Conservation (phyloP, 2,888 invertebrate species). For the Acheta domesticus region DNA sequence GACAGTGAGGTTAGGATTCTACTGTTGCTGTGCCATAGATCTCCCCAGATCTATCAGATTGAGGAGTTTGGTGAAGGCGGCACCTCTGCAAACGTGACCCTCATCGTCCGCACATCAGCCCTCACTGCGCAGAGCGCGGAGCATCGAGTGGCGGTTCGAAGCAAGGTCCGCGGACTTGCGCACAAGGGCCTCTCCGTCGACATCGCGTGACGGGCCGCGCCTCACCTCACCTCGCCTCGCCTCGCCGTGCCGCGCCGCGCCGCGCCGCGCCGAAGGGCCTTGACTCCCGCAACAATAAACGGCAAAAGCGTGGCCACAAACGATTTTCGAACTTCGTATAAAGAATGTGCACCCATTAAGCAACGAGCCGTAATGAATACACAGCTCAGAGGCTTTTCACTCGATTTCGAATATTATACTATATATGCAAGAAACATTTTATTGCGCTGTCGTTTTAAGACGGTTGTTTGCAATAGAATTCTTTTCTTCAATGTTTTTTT, state of each 20-base stretch:
- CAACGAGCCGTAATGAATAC: too few species aligned
- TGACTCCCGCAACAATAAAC: neutral
- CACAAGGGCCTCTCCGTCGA: neutral
- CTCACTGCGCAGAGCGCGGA: neutral
- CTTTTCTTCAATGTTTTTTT: too few species aligned
- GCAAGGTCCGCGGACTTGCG: neutral
- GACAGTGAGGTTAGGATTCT: neutral
- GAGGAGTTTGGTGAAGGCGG: neutral
- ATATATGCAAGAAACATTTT: too few species aligned
- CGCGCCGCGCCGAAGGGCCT: neutral
- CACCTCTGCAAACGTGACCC: neutral
- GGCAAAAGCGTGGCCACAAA: neutral
- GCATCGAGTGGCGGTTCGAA: neutral
- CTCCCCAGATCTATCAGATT: too few species aligned
- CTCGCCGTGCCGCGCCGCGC: neutral
- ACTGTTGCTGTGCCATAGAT: neutral
- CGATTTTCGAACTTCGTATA: neutral
- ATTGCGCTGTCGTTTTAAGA: too few species aligned
- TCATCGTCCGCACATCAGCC: neutral
- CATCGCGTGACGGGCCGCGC: neutral
- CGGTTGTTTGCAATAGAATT: too few species aligned
- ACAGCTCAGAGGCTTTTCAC: too few species aligned
- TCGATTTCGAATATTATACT: too few species aligned
- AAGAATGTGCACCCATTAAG: too few species aligned
- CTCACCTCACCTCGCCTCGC: neutral